Conservation (phyloP, 2,797 vertebrate species). For the Dipus sagitta region DNA sequence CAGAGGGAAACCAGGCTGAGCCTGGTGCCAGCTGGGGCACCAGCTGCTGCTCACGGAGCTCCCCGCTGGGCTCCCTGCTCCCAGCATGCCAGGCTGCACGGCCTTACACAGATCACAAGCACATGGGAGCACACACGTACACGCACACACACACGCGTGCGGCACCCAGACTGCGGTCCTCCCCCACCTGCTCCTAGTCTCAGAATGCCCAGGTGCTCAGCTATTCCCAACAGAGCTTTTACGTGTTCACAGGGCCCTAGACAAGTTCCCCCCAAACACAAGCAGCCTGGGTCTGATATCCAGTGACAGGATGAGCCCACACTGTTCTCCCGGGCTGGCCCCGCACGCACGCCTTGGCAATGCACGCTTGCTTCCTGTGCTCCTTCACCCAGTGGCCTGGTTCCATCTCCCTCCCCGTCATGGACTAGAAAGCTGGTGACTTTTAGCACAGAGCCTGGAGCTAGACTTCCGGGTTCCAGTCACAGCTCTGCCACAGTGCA, state of each 20-base stretch:
- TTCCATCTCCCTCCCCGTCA: background rate
- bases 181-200: background rate
- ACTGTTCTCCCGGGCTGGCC: background rate
- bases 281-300: background rate
- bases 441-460: background rate
- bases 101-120: background rate
- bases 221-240: background rate
- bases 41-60: background rate
- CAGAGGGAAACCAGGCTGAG: background rate
- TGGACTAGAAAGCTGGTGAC: background rate
- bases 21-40: background rate
- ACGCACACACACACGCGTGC: too few species aligned
- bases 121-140: too few species aligned
- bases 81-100: background rate
- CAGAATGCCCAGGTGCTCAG: fast-evolving
- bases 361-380: fast-evolving
- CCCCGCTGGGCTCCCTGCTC: background rate
- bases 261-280: background rate
- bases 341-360: background rate
- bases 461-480: background rate
- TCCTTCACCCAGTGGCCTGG: background rate
- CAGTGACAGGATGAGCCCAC: background rate
- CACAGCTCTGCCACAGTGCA: background rate
- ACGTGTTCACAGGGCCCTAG: background rate
- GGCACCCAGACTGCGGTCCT: background rate